Percentiles rank a stretch among this genome's conserved stretches.
These are phyloP conservation scores for Hydrochoerus hydrochaeris DNA, from an alignment of 2,113 vertebrate genomes.

Conservation along the genomic window DNA sequence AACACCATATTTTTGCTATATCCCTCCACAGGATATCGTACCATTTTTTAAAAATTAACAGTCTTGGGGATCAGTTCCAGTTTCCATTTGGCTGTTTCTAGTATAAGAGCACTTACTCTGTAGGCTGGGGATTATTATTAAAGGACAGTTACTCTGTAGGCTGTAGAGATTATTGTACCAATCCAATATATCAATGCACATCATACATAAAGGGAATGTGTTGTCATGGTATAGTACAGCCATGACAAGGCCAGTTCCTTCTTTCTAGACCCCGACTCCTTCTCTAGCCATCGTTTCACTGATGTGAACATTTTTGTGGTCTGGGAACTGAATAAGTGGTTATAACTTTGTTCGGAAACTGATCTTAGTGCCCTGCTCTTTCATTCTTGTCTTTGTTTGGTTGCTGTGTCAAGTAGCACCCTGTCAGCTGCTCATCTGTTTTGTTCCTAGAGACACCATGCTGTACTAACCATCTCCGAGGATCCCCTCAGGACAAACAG, in stretches of 20 bases:
- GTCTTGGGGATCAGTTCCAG: not conserved
- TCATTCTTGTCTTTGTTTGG: constrained; percentile 29
- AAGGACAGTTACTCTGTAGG: not conserved
- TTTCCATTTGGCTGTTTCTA: not conserved
- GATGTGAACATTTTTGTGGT: not conserved
- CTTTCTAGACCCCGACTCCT: not conserved
- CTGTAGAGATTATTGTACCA: not conserved
- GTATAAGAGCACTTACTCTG: not conserved
- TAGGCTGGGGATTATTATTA: not conserved
- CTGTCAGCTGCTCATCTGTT: constrained; percentile 15
- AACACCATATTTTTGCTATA: not conserved
- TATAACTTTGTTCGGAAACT: not conserved
- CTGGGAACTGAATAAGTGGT: not conserved
- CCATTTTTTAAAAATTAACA: not conserved
- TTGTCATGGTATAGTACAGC: not conserved
- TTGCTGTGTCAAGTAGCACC: not conserved
- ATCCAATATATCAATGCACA: not conserved
- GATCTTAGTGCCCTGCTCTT: not conserved
- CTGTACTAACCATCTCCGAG: constrained; percentile 30
- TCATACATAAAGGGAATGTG: not conserved
- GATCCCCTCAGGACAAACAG: not conserved
- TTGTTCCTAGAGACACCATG: not conserved
- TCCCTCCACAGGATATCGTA: not conserved
- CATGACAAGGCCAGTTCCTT: not conserved
- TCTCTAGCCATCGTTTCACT: not conserved